These are phyloP conservation scores for Parazoanthus darwini DNA, from an alignment of 92 coral and sea anemone genomes.

Conservation along the genomic window DNA sequence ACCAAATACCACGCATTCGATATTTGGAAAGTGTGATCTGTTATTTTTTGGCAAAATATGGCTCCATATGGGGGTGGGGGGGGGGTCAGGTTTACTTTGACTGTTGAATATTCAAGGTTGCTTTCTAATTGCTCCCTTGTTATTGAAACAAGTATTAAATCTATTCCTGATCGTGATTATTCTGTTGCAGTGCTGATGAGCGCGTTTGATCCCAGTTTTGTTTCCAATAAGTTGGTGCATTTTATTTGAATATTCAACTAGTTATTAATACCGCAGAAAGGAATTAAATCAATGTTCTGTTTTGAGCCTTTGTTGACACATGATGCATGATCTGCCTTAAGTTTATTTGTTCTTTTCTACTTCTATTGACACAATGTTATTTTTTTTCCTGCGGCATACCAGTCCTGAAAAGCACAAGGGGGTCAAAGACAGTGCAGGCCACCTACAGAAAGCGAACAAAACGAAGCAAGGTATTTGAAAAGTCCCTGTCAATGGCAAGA, in stretches of 20 bases:
- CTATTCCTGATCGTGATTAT: constrained; percentile 26
- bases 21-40: not conserved
- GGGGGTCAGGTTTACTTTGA: constrained; percentile 7
- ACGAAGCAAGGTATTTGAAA: too few relatives aligned
- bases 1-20: constrained; percentile 14
- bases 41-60: too few relatives aligned
- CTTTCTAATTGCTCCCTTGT: constrained; percentile 34
- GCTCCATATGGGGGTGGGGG: too few relatives aligned
- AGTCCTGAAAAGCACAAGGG: constrained; percentile 34
- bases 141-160: constrained; percentile 31
- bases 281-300: constrained; percentile 25
- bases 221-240: constrained; percentile 34
- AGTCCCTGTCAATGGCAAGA: too few relatives aligned
- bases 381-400: constrained; percentile 33
- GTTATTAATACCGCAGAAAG: constrained; percentile 27
- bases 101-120: constrained; percentile 32
- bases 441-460: too few relatives aligned
- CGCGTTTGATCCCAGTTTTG: constrained; percentile 32
- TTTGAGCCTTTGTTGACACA: constrained; percentile 33
- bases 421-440: too few relatives aligned
- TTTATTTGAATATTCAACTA: constrained; percentile 29
- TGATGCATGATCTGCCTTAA: constrained; percentile 33
- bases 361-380: constrained; percentile 15
- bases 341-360: constrained; percentile 27
- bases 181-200: constrained; percentile 33